Base-by-base conservation (phyloP, 2,797 vertebrate genomes). In the Pseudochromis fuscus region DNA sequence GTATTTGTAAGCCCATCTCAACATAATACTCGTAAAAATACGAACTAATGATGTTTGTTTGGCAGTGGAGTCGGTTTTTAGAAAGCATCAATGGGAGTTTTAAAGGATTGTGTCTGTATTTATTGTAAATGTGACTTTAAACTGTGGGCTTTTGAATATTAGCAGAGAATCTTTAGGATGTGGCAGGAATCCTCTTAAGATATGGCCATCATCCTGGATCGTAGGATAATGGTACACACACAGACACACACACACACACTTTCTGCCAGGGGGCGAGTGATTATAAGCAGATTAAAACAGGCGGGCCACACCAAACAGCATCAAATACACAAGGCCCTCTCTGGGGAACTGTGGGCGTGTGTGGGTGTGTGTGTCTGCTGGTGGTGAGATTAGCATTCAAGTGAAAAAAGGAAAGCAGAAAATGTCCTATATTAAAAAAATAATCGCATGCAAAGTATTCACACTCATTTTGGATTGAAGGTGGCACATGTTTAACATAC, bases 251-350 rank as follows among this genome's bases (percentile, higher is more conserved):
- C 45, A 64, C 64, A 69, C 57, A 67, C 67, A 18, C 58, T 35
- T 51, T 70, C 35, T 53, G 56, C 63, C 60, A 27, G 72, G 63
- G 71, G 84, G 55, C 40, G 35, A 65, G 69, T 86, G 79, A 86
- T 82, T 88, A 92, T 87, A 87, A 90, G 77, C 52, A 90, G 88
- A 91, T 91, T 89, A 91, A 87, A 91, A 85, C 70, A 87, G 84
- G 85, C 82, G 42, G 79, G 80, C 67, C 82, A 74, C 86, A 82
- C 89, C 82, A 87, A 86, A 87, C 77, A 83, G 66, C 85, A 81
- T 85, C 81, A 89, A 78, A 88, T 80, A 85, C 69, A 81, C 76
- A 60, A 48, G 30, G 40, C 51, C 55, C 42, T 87, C 83, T 79
- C 73, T 67, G 50, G 79, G 76, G 83, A 75, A 19, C 30, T 49